phyloP scores from a whole-genome alignment of 2,888 invertebrate genomes.

The Cosmia pyralina region DNA sequence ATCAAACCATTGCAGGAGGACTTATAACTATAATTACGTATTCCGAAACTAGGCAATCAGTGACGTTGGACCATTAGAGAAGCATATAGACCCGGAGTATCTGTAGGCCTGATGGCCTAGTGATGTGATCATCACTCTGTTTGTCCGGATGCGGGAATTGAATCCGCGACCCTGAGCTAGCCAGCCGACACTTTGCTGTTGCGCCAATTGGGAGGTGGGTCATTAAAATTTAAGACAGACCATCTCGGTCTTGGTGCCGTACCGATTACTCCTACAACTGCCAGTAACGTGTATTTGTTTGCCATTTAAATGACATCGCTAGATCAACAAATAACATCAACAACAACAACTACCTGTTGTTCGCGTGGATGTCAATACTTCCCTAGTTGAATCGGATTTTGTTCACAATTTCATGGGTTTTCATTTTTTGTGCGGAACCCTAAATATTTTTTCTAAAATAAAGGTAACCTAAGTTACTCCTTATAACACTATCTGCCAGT shows the following conservation, averaged over 20 bases:
- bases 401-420: too few species aligned
- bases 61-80: slow-evolving; percentile 31
- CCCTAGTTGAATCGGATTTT: too few species aligned
- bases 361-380: background rate
- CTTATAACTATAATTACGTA: background rate
- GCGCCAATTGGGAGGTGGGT: slow-evolving; percentile 50
- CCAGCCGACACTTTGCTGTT: slow-evolving; percentile 40
- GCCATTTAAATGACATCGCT: background rate
- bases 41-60: background rate
- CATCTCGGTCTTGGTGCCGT: slow-evolving; percentile 30
- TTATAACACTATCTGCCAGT: too few species aligned
- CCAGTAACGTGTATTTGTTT: background rate
- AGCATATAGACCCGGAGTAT: slow-evolving; percentile 34
- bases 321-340: background rate
- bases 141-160: slow-evolving; percentile 55
- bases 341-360: too few species aligned
- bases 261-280: background rate
- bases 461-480: too few species aligned
- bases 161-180: slow-evolving; percentile 51
- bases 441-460: too few species aligned
- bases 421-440: too few species aligned
- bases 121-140: slow-evolving; percentile 7
- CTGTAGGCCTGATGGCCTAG: too few species aligned
- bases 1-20: background rate
- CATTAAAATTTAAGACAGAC: slow-evolving; percentile 48